Conservation (phyloP, 2,113 vertebrate species). For the Urocolius indicus region DNA sequence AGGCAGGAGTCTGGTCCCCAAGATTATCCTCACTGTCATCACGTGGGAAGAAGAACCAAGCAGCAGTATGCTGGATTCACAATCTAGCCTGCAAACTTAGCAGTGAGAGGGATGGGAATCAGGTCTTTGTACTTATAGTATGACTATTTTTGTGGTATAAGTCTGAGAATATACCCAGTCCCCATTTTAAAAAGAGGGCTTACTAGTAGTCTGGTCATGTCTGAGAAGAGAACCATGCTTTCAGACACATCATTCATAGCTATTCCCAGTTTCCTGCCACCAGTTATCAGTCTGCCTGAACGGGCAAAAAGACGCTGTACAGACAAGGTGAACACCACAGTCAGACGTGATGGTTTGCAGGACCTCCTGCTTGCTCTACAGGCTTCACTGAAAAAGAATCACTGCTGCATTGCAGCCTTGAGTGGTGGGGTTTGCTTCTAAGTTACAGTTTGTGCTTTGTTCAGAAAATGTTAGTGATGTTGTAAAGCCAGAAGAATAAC, state of each 20-base stretch:
- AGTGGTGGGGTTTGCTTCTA: not conserved
- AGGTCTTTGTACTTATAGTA: not conserved
- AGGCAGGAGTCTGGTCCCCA: not conserved
- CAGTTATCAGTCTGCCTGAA: not conserved
- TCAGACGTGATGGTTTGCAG: not conserved
- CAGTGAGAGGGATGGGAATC: not conserved
- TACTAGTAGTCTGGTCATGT: not conserved
- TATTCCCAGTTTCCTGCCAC: not conserved
- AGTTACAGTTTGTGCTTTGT: rapidly evolving
- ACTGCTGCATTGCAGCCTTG: not conserved
- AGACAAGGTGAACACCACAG: not conserved
- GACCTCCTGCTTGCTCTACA: not conserved
- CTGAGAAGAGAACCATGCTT: not conserved
- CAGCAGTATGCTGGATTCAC: not conserved
- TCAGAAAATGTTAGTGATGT: not conserved
- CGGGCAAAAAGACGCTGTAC: not conserved
- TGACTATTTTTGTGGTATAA: not conserved
- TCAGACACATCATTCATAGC: not conserved
- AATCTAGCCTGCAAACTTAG: not conserved
- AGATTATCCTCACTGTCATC: not conserved
- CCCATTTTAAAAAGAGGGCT: not conserved
- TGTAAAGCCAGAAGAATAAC: not conserved
- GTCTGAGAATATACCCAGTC: not conserved
- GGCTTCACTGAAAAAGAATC: not conserved
- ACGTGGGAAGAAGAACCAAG: not conserved